Conservation (phyloP, 1,140 invertebrate species). For the Eueides isabella region DNA sequence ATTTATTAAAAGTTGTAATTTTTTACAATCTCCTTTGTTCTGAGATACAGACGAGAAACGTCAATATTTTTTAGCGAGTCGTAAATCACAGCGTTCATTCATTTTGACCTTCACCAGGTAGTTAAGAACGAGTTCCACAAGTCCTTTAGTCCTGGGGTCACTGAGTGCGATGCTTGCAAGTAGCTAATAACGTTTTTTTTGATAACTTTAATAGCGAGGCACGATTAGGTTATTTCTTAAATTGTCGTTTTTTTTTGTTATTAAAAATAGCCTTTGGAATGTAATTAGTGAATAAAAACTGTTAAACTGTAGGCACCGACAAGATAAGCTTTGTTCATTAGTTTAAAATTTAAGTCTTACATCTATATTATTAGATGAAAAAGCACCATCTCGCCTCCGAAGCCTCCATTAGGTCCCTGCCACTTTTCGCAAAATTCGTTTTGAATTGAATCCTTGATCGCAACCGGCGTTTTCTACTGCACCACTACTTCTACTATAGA, state of each 20-base stretch:
- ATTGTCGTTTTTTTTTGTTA: not conserved
- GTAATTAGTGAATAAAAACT: not conserved
- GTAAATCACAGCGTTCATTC: not conserved
- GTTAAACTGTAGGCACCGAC: not conserved
- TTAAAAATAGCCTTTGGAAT: not conserved
- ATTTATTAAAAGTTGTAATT: too few species aligned
- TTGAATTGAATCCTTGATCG: too few species aligned
- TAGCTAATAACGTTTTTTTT: not conserved
- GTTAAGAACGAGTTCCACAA: not conserved
- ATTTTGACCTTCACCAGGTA: slow-evolving; percentile 1
- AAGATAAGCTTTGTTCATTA: too few species aligned
- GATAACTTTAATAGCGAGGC: not conserved
- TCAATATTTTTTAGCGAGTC: not conserved
- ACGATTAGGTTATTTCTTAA: not conserved
- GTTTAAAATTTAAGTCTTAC: too few species aligned
- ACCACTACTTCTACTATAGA: too few species aligned
- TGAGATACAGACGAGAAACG: not conserved
- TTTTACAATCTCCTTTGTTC: not conserved
- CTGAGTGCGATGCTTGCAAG: not conserved
- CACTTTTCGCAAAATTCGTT: too few species aligned
- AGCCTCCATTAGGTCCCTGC: too few species aligned
- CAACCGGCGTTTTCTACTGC: too few species aligned
- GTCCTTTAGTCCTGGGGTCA: slow-evolving; percentile 1
- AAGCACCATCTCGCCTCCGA: too few species aligned
- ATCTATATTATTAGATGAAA: too few species aligned